Conservation (phyloP, 2,113 vertebrate genomes). For the Merops nubicus region DNA sequence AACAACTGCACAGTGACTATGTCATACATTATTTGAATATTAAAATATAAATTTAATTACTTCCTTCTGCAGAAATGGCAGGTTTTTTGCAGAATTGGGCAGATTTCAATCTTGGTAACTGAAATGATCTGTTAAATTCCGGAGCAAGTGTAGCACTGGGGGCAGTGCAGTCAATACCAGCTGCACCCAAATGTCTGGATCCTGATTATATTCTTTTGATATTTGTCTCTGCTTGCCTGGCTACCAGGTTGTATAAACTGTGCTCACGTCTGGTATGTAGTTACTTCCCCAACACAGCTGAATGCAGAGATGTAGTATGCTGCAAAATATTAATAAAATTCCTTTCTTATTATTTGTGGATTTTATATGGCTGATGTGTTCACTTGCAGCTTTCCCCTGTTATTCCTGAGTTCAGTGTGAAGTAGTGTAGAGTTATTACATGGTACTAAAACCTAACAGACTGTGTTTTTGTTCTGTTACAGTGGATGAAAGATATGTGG, state of each 20-base stretch:
- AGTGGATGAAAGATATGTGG: slow-evolving; percentile 99
- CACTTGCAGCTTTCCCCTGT: background rate
- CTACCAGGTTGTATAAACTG: background rate
- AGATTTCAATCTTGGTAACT: background rate
- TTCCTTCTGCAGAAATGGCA: background rate
- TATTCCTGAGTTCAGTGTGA: background rate
- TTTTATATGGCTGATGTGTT: background rate
- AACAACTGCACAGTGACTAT: background rate
- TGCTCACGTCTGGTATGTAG: background rate
- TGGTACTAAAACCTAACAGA: background rate
- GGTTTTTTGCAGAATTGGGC: background rate
- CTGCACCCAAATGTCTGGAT: background rate
- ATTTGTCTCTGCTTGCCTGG: slow-evolving; percentile 2
- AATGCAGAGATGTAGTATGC: background rate
- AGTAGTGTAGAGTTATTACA: background rate
- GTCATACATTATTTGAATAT: background rate
- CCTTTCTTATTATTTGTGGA: background rate
- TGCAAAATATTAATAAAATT: background rate
- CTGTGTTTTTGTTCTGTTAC: slow-evolving; percentile 28
- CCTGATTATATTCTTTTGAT: background rate
- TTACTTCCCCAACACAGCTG: background rate
- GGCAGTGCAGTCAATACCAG: background rate
- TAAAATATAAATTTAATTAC: background rate
- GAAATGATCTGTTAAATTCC: background rate
- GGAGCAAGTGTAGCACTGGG: background rate